Conservation (phyloP, 2,888 invertebrate genomes). For the Trachelus tabidus region DNA sequence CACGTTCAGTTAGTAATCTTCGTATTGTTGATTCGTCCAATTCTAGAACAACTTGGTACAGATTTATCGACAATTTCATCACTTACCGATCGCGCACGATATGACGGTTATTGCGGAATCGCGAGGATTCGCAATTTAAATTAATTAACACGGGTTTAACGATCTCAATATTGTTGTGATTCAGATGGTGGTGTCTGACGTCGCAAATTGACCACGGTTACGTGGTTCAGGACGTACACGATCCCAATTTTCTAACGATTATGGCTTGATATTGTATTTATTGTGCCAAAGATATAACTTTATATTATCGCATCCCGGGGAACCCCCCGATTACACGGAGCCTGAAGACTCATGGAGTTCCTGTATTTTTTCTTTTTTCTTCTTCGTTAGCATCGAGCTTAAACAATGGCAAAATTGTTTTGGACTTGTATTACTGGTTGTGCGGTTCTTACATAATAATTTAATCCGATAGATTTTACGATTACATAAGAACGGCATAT, state of each 20-base stretch:
- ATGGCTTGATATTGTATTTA: constrained; percentile 52
- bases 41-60: not conserved
- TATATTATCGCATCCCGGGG: constrained; percentile 8
- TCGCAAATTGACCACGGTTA: not conserved
- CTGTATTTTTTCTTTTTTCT: constrained; percentile 33
- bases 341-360: not conserved
- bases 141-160: not conserved
- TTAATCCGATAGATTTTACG: not conserved
- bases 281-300: constrained; percentile 58
- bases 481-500: not conserved
- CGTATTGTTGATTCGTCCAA: not conserved
- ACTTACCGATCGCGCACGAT: not conserved
- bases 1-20: not conserved
- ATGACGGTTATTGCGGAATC: not conserved
- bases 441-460: not conserved
- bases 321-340: not conserved
- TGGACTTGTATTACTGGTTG: not conserved
- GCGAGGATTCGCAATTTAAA: not conserved
- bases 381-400: constrained; percentile 24
- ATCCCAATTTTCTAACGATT: constrained; percentile 12
- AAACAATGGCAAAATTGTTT: not conserved
- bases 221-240: not conserved
- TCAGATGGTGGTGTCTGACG: not conserved
- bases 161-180: not conserved
- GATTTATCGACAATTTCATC: not conserved